Evolutionary conservation across 2,113 vertebrate species (phyloP).

Genomic region (Paradisaea rubra): DNA sequence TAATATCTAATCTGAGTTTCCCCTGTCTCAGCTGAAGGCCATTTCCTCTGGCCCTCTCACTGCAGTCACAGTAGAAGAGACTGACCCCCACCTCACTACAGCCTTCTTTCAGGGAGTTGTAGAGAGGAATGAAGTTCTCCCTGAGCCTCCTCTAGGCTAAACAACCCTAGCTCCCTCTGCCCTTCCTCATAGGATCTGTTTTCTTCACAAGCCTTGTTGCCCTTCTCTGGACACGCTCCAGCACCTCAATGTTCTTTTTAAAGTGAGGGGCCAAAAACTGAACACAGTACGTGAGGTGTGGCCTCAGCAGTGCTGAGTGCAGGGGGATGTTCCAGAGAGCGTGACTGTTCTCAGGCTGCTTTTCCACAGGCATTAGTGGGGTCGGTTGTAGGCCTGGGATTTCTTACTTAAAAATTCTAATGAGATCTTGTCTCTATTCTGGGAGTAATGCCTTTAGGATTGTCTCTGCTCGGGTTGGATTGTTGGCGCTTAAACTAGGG

Average conservation of each 20-base stretch:
- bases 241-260: not conserved
- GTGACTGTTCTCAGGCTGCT: not conserved
- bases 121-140: not conserved
- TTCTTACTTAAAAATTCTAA: conserved; percentile 4
- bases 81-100: not conserved
- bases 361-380: not conserved
- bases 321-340: not conserved
- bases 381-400: not conserved
- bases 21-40: not conserved
- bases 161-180: not conserved
- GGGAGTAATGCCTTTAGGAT: not conserved
- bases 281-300: not conserved
- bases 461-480: not conserved
- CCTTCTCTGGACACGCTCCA: not conserved
- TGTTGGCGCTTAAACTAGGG: not conserved
- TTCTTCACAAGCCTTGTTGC: not conserved
- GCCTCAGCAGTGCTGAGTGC: not conserved
- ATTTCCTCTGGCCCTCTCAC: not conserved
- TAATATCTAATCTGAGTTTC: not conserved
- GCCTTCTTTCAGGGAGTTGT: not conserved
- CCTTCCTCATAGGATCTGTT: not conserved
- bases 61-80: not conserved
- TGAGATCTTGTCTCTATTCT: not conserved
- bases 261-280: not conserved
- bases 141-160: not conserved